Conservation (phyloP, 2,797 vertebrate species). For the Neosilurus hyrtlii region DNA sequence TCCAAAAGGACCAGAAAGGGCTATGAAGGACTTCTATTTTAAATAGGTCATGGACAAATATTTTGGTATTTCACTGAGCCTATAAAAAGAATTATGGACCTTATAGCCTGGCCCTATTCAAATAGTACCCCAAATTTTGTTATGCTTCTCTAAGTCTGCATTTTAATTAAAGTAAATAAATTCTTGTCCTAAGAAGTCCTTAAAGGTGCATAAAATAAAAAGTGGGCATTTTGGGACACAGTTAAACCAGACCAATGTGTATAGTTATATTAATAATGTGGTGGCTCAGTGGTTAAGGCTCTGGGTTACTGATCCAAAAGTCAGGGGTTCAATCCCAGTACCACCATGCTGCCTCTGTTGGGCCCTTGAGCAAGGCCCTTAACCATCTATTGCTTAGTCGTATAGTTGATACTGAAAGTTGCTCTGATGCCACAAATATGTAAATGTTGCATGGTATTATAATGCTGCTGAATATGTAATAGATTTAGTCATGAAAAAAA, state of each 20-base stretch:
- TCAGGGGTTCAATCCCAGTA: too few species aligned
- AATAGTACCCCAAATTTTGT: neutral
- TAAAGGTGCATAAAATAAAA: neutral
- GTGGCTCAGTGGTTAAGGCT: too few species aligned
- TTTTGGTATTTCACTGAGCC: neutral
- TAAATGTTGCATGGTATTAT: neutral
- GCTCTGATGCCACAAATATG: too few species aligned
- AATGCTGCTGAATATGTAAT: constrained; percentile 9
- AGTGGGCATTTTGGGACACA: neutral
- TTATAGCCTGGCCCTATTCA: neutral
- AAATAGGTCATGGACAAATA: neutral
- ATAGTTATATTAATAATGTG: too few species aligned
- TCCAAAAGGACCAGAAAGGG: neutral
- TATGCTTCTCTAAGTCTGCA: neutral
- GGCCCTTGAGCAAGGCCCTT: too few species aligned
- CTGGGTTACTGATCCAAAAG: too few species aligned
- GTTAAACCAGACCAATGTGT: neutral
- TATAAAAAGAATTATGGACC: neutral
- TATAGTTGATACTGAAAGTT: too few species aligned
- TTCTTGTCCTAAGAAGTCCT: neutral
- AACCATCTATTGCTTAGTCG: too few species aligned
- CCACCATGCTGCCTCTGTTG: too few species aligned
- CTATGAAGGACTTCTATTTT: neutral
- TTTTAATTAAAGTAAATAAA: neutral
- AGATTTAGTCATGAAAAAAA: neutral